Evolutionary conservation across 2,888 invertebrate species (phyloP), one percentile per base, ranked within the genome.

Genomic region (Habrosyne pyritoides): DNA sequence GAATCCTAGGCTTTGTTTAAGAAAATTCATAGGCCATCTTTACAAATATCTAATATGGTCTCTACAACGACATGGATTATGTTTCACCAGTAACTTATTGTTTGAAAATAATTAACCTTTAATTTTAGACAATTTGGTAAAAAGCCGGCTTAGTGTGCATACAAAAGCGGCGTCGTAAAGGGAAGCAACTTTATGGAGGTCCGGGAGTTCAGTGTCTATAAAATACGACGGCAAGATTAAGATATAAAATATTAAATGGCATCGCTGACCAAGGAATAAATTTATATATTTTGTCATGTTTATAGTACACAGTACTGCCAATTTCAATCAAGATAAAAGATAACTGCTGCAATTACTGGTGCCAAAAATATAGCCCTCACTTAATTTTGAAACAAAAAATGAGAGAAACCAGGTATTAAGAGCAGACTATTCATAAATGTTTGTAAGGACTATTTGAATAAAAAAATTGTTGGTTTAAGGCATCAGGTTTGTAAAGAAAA

Each of bases 171-270:
- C 57, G 61, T 75, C 82, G 79, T 86, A 84, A 86, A 83, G 77
- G 66, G 70, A 55, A 56, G 56, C 33, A 68, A 66, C 78, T 87
- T 86, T 86, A 86, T 80, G 66, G 82, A 67, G 79, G 80, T 74
- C 76, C 66, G n/a, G 26, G 10, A 24, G 60, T n/a, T n/a, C n/a
- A n/a, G 56, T 57, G 65, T 65, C 75, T 74, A 82, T 82, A 82
- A 84, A 83, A 74, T 57, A 47, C 69, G 66, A 65, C 59, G 59
- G 73, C 64, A 62, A 75, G 77, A 83, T 83, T 81, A 77, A 78
- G 64, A 67, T 66, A 79, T 83, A 70, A 83, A 84, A 85, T 81
- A 83, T 84, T 84, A 73, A 83, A 74, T 67, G 69, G 63, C 50
- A 53, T 57, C 59, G 61, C 70, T 72, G 76, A 71, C 80, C 77